phyloP scores from a whole-genome alignment of 2,888 invertebrate genomes.

The Acheta domesticus region DNA sequence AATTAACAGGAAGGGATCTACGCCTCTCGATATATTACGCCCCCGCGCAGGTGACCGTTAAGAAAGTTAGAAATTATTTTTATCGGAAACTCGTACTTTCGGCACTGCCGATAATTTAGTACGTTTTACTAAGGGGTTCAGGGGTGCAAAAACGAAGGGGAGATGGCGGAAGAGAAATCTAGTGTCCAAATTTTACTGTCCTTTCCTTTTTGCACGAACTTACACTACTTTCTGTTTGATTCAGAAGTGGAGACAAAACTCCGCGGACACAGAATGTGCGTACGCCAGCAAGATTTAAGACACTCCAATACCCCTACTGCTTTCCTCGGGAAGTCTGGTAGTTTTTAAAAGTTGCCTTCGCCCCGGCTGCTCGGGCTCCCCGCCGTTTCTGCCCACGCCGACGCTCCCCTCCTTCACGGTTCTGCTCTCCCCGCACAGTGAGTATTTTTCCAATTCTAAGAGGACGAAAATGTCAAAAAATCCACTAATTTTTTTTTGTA shows the following conservation, averaged over 20 bases:
- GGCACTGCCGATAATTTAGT: constrained; percentile 18
- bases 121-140: not conserved
- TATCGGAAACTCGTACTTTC: constrained; percentile 9
- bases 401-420: not conserved
- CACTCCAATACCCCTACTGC: not conserved
- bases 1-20: not conserved
- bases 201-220: constrained; percentile 18
- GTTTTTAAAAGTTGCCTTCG: not conserved
- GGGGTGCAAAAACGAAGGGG: constrained; percentile 4
- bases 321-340: constrained; percentile 1
- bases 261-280: constrained; percentile 1
- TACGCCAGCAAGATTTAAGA: constrained; percentile 10
- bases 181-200: constrained; percentile 18
- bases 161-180: not conserved
- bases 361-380: not conserved
- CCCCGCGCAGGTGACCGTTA: constrained; percentile 1
- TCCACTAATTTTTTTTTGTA: too few species aligned
- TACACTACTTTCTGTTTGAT: constrained; percentile 1
- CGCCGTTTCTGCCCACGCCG: not conserved
- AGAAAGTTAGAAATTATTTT: constrained; percentile 18
- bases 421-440: not conserved
- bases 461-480: too few species aligned
- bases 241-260: not conserved
- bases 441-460: too few species aligned
- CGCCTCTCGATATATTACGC: not conserved